Evolutionary conservation across 2,888 invertebrate species (phyloP), one percentile per base, ranked within the genome.

Genomic region (Tenodera sinensis): DNA sequence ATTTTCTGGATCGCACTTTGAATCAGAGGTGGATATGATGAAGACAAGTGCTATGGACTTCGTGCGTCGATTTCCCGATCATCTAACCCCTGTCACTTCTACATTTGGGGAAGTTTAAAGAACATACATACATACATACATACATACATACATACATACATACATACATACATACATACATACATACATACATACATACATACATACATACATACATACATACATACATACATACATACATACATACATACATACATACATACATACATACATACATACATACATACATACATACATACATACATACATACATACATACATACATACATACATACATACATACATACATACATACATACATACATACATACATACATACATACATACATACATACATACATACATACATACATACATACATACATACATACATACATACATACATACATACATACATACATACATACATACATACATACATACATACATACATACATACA

Each of bases 71-170:
- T n/a, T n/a, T n/a, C n/a, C n/a, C n/a, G n/a, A n/a, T n/a, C n/a
- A n/a, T n/a, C n/a, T n/a, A n/a, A n/a, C n/a, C n/a, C n/a, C n/a
- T n/a, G n/a, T n/a, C n/a, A n/a, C n/a, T n/a, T n/a, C n/a, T n/a
- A n/a, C n/a, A n/a, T n/a, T n/a, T n/a, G n/a, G n/a, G n/a, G n/a
- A 30, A 30, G 30, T 3, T 30, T 4, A 30, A 30, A 30, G 3
- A 30, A 30, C 4, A 30, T 30, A 2, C 30, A 30, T 30, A 83
- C 85, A 89, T 83, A 89, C 85, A 89, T 88, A 88, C 85, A 89
- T 88, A 89, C 85, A 83, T 88, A 83, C 85, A 88, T 83, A 89
- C 85, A 89, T 88, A 88, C 30, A 89, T 89, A 89, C 83, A 89
- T 88, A 83, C 82, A 88, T 88, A 88, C 42, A 89, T 88, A 83